Evolutionary conservation across 2,888 invertebrate species (phyloP).

Genomic region (Morinoia aosen): DNA sequence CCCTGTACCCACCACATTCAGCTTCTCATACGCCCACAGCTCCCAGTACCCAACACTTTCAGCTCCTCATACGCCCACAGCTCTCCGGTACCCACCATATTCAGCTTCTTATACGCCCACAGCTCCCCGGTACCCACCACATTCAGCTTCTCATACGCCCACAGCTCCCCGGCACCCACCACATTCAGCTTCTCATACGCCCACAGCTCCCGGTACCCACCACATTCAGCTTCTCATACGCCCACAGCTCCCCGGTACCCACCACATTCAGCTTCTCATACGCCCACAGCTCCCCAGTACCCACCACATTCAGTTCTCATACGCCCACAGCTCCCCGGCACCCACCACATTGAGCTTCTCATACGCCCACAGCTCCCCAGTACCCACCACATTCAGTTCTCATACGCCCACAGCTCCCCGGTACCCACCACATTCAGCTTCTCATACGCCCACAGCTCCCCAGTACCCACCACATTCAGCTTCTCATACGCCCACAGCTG

Average conservation of each 20-base stretch:
- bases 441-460: no score
- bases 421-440: constrained; percentile 65
- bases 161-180: constrained; percentile 64
- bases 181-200: constrained; percentile 68
- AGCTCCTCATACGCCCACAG: no score
- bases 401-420: no score
- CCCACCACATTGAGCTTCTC: neutral
- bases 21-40: constrained; percentile 67
- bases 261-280: constrained; percentile 51
- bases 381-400: no score
- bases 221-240: no score
- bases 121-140: constrained; percentile 64
- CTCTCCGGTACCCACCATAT: constrained; percentile 68
- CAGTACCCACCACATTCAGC: constrained; percentile 62
- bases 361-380: neutral
- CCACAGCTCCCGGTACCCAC: constrained; percentile 69
- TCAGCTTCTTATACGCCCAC: constrained; percentile 68
- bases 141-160: no score
- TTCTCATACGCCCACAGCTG: constrained; percentile 68
- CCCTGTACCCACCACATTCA: constrained; percentile 62
- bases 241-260: constrained; percentile 55
- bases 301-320: neutral
- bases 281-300: constrained; percentile 70
- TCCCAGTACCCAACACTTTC: constrained; percentile 69
- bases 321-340: neutral